Base-by-base conservation (phyloP, 2,113 vertebrate genomes). In the Todiramphus saurophagus region DNA sequence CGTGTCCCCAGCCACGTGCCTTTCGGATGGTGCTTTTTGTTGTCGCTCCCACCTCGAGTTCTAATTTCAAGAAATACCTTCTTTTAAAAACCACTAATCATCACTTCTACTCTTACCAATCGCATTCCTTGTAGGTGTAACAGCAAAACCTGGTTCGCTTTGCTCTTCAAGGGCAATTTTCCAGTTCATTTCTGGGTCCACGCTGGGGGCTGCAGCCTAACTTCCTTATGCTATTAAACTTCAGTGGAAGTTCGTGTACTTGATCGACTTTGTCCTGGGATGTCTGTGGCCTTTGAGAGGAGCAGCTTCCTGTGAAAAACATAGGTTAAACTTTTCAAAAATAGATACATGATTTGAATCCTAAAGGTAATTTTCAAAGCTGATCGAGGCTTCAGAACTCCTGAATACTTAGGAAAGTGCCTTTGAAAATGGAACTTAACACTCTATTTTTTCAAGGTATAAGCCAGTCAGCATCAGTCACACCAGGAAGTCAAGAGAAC, bases 21-120 rank as follows among this genome's bases (percentile, higher is more conserved):
- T 12, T 11, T 16, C 31, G 3, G 13, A 13, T 7, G 41, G 39
- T 56, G 59, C 44, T 69, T 60, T 48, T 37, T n/a, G 46, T 33
- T 46, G 41, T 58, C 68, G 7, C 86, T 50, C 70, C 66, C 44
- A 58, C 84, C 69, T 62, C 1, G 2, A 94, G 95, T 79, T 93
- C 89, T 66, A 41, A 82, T 91, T 78, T 90, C 95, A 89, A 53
- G 90, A 73, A 81, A 76, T 41, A 64, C 3, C 89, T 90, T 27
- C 60, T 69, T 73, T 66, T 69, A 89, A 96, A 96, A 92, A 63
- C 21, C 80, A 9, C 62, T 66, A 14, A 87, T 76, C 50, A 8
- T 93, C 25, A 2, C 63, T 92, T 92, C 94, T 95, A n/a, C 83
- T 31, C 14, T 96, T 96, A 96, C 96, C 13, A 90, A 90, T 96